These are phyloP conservation scores for Xerus inauris DNA, from an alignment of 2,113 vertebrate species.

Conservation along the genomic window DNA sequence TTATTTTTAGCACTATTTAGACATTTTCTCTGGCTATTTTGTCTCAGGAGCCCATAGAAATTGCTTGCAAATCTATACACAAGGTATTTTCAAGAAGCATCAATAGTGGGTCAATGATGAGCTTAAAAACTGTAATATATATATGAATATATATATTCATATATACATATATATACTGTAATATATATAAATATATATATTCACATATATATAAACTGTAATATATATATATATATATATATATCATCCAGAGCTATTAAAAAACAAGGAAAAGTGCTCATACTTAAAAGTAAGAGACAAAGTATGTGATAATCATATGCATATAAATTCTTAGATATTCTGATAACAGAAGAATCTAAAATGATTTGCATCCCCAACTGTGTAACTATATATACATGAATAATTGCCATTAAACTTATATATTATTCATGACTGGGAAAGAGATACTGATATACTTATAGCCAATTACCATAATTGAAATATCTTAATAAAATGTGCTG, in stretches of 20 bases:
- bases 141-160: no score
- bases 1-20: neutral
- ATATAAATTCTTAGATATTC: neutral
- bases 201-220: no score
- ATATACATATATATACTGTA: no score
- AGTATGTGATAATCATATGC: neutral
- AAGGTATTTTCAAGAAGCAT: neutral
- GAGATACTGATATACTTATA: neutral
- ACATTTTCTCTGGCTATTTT: constrained; percentile 43
- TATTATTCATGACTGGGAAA: neutral
- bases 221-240: neutral
- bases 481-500: neutral
- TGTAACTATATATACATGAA: neutral
- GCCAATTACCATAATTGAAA: neutral
- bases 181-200: no score
- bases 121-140: neutral
- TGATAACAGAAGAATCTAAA: neutral
- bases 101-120: neutral
- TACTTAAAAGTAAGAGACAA: neutral
- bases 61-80: neutral
- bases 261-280: neutral
- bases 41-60: constrained; percentile 19
- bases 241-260: neutral
- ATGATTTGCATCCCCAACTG: neutral
- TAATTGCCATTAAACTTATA: neutral